phyloP scores from a whole-genome alignment of 2,797 vertebrate genomes.

The Odontamblyopus lacepedii region DNA sequence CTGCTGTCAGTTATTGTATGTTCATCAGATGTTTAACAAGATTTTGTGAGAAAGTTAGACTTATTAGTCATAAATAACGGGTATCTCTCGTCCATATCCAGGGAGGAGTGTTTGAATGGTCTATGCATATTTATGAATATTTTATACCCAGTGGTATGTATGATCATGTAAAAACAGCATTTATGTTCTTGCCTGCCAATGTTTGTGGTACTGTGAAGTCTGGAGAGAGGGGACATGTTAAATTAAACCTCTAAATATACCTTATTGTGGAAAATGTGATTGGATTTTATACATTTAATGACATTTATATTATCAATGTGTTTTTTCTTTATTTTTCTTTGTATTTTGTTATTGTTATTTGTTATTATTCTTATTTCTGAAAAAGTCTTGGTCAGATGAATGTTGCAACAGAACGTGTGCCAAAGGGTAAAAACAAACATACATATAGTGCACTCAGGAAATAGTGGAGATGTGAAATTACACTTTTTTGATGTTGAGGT shows the following conservation, averaged over 20 bases:
- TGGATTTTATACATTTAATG: constrained; percentile 33
- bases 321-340: constrained; percentile 27
- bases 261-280: constrained; percentile 18
- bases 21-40: neutral
- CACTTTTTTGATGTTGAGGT: constrained; percentile 29
- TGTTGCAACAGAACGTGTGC: constrained; percentile 25
- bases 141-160: constrained; percentile 68
- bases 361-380: neutral
- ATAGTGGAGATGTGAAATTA: neutral
- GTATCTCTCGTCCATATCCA: constrained; percentile 22
- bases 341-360: neutral
- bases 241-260: constrained; percentile 69
- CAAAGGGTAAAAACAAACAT: constrained; percentile 8
- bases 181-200: constrained; percentile 76
- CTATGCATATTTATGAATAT: constrained; percentile 43
- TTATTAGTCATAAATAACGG: neutral
- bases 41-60: neutral
- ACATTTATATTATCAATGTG: constrained; percentile 21
- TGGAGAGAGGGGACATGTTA: constrained; percentile 56
- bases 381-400: constrained; percentile 38
- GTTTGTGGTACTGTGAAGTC: constrained; percentile 63
- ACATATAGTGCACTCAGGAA: constrained; percentile 16
- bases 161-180: constrained; percentile 62
- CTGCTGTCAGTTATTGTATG: neutral
- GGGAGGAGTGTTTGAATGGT: constrained; percentile 33